These are phyloP conservation scores for Danio albolineatus DNA, from an alignment of 2,797 vertebrate genomes.

Conservation along the genomic window DNA sequence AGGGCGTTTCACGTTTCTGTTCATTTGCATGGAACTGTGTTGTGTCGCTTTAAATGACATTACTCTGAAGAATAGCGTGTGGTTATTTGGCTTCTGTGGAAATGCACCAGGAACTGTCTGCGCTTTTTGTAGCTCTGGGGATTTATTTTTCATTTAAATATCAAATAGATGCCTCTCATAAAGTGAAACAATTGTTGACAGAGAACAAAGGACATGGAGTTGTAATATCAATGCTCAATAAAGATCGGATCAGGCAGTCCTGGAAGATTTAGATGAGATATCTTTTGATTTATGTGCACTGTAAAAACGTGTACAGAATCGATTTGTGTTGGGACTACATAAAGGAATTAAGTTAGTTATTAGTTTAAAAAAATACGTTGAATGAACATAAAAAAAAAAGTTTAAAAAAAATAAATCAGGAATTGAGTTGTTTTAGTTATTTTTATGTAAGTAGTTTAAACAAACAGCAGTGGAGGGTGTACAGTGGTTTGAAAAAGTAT, in stretches of 20 bases:
- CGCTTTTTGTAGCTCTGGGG: not conserved
- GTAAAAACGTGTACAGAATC: too few species aligned
- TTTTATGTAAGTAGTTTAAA: too few species aligned
- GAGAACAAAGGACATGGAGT: not conserved
- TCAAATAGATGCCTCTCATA: not conserved
- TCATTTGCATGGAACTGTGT: not conserved
- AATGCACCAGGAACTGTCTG: not conserved
- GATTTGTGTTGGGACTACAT: too few species aligned
- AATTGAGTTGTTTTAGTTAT: too few species aligned
- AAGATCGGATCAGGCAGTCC: not conserved
- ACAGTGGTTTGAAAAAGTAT: too few species aligned
- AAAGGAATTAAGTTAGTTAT: too few species aligned
- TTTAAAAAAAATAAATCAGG: too few species aligned
- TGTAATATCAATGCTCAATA: not conserved
- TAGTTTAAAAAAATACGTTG: too few species aligned
- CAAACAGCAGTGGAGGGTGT: too few species aligned
- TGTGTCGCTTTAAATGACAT: constrained; percentile 8
- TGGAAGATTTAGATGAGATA: not conserved
- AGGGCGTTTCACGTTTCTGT: not conserved
- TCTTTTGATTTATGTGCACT: not conserved
- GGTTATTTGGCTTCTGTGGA: not conserved
- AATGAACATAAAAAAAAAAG: too few species aligned
- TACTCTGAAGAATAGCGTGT: not conserved
- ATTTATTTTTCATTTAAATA: constrained; percentile 29
- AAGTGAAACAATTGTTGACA: not conserved